Conservation (phyloP, 2,888 invertebrate genomes). For the Machimus rusticus region DNA sequence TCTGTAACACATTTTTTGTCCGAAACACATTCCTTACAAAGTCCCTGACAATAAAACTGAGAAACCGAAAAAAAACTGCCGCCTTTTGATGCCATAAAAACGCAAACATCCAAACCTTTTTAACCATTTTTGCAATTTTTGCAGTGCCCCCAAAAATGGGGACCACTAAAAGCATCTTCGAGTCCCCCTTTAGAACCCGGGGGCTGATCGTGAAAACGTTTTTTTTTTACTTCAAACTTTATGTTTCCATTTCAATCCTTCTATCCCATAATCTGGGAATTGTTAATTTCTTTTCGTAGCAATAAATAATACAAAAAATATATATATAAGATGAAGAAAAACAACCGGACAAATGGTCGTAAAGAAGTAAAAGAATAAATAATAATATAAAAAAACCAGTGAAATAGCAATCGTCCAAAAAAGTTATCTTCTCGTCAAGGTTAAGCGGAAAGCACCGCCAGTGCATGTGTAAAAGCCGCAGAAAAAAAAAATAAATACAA, state of each 20-base stretch:
- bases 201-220: neutral
- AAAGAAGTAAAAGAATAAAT: neutral
- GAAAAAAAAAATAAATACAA: slow-evolving; percentile 1
- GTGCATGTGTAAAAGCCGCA: neutral
- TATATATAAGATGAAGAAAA: neutral
- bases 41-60: neutral
- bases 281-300: slow-evolving; percentile 20
- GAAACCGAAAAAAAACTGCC: neutral
- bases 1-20: neutral
- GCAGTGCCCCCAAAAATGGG: neutral
- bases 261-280: slow-evolving; percentile 15
- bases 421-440: slow-evolving; percentile 32
- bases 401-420: slow-evolving; percentile 1
- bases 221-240: neutral
- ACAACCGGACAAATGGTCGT: neutral
- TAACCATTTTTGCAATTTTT: slow-evolving; percentile 8
- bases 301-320: neutral
- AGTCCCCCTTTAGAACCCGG: too few relatives aligned
- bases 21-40: neutral
- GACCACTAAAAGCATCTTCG: neutral
- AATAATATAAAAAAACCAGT: neutral
- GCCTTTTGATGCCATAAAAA: neutral
- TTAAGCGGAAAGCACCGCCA: slow-evolving; percentile 23
- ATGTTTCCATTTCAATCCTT: neutral
- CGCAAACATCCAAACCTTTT: neutral